Percentiles rank a stretch among this genome's conserved stretches.
Evolutionary conservation across 2,797 vertebrate species (phyloP).

Genomic region (Ateles fusciceps): DNA sequence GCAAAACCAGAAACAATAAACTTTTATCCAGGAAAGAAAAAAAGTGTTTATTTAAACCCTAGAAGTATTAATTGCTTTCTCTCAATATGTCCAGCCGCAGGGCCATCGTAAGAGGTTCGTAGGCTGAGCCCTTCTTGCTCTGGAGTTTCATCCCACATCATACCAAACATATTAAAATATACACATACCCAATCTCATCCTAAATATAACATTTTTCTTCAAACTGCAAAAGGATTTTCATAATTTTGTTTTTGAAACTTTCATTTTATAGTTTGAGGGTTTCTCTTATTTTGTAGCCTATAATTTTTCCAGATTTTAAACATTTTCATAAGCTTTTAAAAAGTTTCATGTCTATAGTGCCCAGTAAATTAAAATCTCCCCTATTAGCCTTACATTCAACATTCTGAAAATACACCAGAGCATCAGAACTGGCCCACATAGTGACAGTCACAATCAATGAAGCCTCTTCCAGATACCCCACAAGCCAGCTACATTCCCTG

Average conservation of each 20-base stretch:
- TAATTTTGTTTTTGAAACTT: conserved; percentile 6
- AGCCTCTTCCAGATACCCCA: not conserved
- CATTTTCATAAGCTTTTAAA: not conserved
- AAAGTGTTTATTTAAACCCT: not conserved
- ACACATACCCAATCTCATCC: not conserved
- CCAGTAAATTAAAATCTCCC: not conserved
- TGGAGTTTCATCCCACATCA: not conserved
- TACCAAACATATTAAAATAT: not conserved
- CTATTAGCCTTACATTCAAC: not conserved
- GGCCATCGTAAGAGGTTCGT: not conserved
- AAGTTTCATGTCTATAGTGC: not conserved
- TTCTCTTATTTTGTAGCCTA: not conserved
- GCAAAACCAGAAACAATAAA: not conserved
- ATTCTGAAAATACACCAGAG: not conserved
- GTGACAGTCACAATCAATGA: not conserved
- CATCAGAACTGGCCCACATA: not conserved
- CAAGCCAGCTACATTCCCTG: not conserved
- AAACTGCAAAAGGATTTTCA: not conserved
- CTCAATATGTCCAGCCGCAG: not conserved
- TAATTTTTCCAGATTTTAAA: not conserved
- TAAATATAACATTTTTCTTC: not conserved
- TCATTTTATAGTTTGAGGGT: not conserved
- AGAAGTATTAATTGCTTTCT: not conserved
- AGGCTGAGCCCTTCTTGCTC: not conserved
- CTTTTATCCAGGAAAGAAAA: not conserved